phyloP scores from a whole-genome alignment of 2,888 invertebrate species.

The Himalopsyche kuldschensis region DNA sequence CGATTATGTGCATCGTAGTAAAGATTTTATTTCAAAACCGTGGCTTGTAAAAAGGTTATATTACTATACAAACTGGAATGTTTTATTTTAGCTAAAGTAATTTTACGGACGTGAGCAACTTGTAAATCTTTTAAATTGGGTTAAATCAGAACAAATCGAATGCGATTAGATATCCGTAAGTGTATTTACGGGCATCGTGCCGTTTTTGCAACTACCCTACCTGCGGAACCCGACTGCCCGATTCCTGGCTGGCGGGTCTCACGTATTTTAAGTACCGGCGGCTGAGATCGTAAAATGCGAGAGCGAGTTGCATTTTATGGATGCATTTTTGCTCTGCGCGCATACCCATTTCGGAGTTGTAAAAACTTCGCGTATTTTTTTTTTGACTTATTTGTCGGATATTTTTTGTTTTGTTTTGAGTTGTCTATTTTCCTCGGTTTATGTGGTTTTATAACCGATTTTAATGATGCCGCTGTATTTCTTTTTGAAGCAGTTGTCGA shows the following conservation, averaged over 20 bases:
- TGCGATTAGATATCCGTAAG: not conserved
- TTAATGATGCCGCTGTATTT: not conserved
- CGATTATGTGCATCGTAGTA: too few relatives aligned
- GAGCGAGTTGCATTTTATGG: constrained; percentile 35
- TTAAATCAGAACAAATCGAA: not conserved
- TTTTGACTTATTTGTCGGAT: constrained; percentile 21
- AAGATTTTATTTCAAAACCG: too few relatives aligned
- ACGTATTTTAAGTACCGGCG: constrained; percentile 26
- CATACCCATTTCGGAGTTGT: constrained; percentile 32
- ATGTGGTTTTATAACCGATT: not conserved
- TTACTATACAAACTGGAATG: too few relatives aligned
- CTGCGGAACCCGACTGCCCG: not conserved
- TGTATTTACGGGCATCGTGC: not conserved
- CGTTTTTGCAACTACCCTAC: not conserved
- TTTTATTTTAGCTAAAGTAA: too few relatives aligned
- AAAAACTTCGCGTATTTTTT: constrained; percentile 29
- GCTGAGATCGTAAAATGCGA: constrained; percentile 28
- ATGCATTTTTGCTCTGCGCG: constrained; percentile 34
- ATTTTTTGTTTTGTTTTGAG: not conserved
- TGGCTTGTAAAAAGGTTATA: too few relatives aligned
- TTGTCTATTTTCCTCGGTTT: constrained; percentile 7
- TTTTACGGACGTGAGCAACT: too few relatives aligned
- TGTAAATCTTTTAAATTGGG: not conserved
- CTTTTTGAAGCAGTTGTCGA: not conserved
- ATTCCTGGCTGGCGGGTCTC: not conserved